Percentiles rank a stretch among this genome's conserved stretches.
phyloP scores from a whole-genome alignment of 53 echinoderm and acorn worm genomes.

The Holothuria leucospilota region DNA sequence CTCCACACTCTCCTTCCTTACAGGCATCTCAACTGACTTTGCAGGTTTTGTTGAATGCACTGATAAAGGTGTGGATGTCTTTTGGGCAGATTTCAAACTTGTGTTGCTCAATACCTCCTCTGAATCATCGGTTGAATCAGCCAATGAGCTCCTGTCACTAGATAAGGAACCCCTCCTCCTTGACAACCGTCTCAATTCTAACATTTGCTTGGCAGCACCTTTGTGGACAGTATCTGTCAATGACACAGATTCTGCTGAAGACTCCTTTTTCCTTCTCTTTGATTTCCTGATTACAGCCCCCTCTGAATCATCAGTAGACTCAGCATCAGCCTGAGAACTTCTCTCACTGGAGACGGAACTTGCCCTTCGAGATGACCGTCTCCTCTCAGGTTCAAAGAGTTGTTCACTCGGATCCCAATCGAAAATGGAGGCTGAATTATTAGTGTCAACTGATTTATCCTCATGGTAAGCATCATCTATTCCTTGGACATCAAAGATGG shows the following conservation, averaged over 20 bases:
- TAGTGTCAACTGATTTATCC: slow-evolving; percentile 22
- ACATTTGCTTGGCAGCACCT: slow-evolving; percentile 15
- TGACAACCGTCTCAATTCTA: slow-evolving; percentile 7
- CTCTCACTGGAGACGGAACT: slow-evolving; percentile 29
- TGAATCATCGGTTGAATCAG: slow-evolving; percentile 15
- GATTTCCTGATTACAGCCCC: not conserved
- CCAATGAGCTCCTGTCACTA: slow-evolving; percentile 40
- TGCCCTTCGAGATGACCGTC: slow-evolving; percentile 2
- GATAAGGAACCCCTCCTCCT: slow-evolving; percentile 31
- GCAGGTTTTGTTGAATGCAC: too few relatives aligned
- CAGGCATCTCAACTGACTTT: too few relatives aligned
- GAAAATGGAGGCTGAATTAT: slow-evolving; percentile 19
- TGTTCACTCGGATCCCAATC: slow-evolving; percentile 31
- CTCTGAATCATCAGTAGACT: slow-evolving; percentile 36
- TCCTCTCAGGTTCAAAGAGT: not conserved
- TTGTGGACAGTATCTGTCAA: slow-evolving; percentile 12
- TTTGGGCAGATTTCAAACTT: too few relatives aligned
- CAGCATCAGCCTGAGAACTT: slow-evolving; percentile 34
- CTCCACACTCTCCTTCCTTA: too few relatives aligned
- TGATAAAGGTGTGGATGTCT: too few relatives aligned
- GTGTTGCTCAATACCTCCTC: not conserved
- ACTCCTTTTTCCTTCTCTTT: slow-evolving; percentile 17
- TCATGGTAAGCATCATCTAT: slow-evolving; percentile 16
- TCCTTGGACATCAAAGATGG: slow-evolving; percentile 39
- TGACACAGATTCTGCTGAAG: not conserved